These are phyloP conservation scores for Diuraphis noxia DNA, from an alignment of 1,140 invertebrate species.

Conservation along the genomic window DNA sequence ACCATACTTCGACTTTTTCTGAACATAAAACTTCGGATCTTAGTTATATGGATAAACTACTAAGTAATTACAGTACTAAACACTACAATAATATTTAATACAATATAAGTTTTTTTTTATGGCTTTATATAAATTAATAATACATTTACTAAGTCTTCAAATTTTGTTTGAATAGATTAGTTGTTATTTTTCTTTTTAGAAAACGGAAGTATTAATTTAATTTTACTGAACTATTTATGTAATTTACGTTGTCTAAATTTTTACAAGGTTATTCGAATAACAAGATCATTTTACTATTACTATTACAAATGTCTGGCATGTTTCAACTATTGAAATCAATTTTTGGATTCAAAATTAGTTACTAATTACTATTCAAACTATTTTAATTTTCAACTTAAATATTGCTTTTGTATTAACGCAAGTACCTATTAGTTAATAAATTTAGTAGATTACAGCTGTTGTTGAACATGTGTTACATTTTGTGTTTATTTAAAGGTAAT, in stretches of 20 bases:
- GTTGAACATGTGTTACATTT: not conserved
- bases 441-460: not conserved
- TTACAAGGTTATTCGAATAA: conserved; percentile 1
- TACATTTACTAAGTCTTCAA: not conserved
- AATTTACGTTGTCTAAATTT: not conserved
- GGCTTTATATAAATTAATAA: no score
- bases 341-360: not conserved
- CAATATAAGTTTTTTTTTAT: no score
- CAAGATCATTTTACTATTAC: not conserved
- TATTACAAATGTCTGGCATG: not conserved
- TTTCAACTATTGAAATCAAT: not conserved
- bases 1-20: no score
- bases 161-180: not conserved
- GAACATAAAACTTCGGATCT: no score
- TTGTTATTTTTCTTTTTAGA: not conserved
- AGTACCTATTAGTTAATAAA: not conserved
- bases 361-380: not conserved
- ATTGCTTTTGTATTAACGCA: not conserved
- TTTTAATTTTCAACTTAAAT: not conserved
- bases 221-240: not conserved
- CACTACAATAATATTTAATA: no score
- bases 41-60: no score
- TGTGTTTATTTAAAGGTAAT: not conserved
- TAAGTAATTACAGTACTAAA: no score
- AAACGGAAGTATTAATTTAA: not conserved